Base-by-base conservation (phyloP, 37 sponge, comb jelly and placozoan genomes). In the Cladorhizidae sp. region DNA sequence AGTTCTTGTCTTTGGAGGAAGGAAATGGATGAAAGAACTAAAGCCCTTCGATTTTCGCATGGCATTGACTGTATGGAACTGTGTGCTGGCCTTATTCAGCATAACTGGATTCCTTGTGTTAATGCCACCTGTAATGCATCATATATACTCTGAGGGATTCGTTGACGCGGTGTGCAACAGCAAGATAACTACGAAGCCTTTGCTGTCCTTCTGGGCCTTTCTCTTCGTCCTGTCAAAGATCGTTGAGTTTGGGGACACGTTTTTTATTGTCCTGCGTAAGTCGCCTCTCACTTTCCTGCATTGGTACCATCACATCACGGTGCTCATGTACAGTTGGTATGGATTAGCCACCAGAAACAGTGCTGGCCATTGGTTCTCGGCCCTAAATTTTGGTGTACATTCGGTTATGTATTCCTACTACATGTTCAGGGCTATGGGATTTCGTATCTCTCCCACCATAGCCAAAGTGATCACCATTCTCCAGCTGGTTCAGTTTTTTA, bases 301-400 rank as follows among this genome's bases (percentile, higher is more conserved):
- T 85, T 93, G 90, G 90, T 93, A 93, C 67, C 94, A 93, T 58
- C 94, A 93, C 56, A 41, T 93, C 43, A 87, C 90, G 1, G 88
- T 87, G 0, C 56, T 72, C 23, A 14, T 78, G 29, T 79, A 40
- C 75, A 64, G 77, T 51, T 91, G 79, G 80, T 87, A 84, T 52
- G 40, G 77, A 3, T 21, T 75, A 32, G 56, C 55, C 23, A 43
- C 49, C 32, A 21, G 31, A 18, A 62, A 36, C 23, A 40, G 43
- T n/a, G 73, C 88, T 11, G 67, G 68, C 0, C 74, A 77, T 54
- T 89, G 87, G 88, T 90, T 77, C 62, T 56, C 57, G 42, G 43
- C 79, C 38, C 70, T 89, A 69, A 93, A 93, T 76, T 83, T 45
- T 32, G 37, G 62, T 26, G 94, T 93, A 12, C 94, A 93, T 61